These are phyloP conservation scores for Suillia variegata DNA, from an alignment of 2,888 invertebrate genomes.

Conservation along the genomic window DNA sequence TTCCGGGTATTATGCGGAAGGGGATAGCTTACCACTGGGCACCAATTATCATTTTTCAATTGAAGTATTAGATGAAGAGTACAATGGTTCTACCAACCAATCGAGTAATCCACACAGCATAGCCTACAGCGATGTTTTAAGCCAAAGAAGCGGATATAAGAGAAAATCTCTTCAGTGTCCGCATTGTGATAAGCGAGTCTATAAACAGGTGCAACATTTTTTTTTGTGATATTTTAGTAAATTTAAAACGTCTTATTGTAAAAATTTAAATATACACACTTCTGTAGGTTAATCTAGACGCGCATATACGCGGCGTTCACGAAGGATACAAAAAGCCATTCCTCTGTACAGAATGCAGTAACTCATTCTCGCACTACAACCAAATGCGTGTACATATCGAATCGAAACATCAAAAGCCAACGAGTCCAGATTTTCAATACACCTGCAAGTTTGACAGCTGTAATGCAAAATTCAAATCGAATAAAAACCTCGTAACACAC, in stretches of 20 bases:
- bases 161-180: conserved; percentile 28
- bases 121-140: too few relatives aligned
- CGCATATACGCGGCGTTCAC: conserved; percentile 51
- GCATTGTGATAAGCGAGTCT: conserved; percentile 48
- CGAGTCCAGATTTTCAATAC: conserved; percentile 13
- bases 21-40: conserved; percentile 15
- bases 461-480: conserved; percentile 23
- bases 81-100: conserved; percentile 25
- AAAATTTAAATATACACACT: too few relatives aligned
- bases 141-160: conserved; percentile 35
- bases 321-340: conserved; percentile 52
- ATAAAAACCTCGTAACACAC: conserved; percentile 27
- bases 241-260: too few relatives aligned
- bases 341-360: conserved; percentile 44
- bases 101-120: conserved; percentile 13
- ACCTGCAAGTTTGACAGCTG: conserved; percentile 31
- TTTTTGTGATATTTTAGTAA: too few relatives aligned
- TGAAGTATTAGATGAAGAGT: conserved; percentile 25
- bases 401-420: conserved; percentile 40
- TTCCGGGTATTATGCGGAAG: conserved; percentile 12
- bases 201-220: too few relatives aligned
- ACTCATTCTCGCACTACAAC: conserved; percentile 46
- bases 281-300: conserved; percentile 49
- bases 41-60: conserved; percentile 13
- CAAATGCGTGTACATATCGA: conserved; percentile 46